Percentiles rank a stretch among this genome's conserved stretches.
These are phyloP conservation scores for Clamator glandarius DNA, from an alignment of 2,797 vertebrate genomes.

Conservation along the genomic window DNA sequence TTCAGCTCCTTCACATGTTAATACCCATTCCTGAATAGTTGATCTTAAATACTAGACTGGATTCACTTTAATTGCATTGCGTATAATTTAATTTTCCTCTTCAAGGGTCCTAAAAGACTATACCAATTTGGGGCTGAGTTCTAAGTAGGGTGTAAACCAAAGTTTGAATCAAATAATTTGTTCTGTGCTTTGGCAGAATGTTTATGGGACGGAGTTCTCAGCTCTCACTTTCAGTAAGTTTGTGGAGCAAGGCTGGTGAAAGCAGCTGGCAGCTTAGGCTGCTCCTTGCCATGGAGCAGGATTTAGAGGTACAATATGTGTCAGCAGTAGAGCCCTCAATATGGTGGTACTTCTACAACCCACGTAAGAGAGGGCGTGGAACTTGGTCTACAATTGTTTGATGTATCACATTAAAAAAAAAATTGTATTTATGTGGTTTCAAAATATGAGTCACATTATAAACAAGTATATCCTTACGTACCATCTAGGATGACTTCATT, in stretches of 20 bases:
- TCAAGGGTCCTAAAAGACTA: neutral
- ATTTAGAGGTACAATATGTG: neutral
- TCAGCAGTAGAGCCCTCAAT: neutral
- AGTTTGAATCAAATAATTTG: neutral
- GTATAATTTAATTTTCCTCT: neutral
- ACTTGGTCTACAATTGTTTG: neutral
- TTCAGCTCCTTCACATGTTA: neutral
- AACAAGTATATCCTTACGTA: neutral
- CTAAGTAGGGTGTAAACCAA: neutral
- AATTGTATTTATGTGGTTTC: neutral
- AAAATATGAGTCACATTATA: neutral
- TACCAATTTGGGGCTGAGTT: neutral
- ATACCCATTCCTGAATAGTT: conserved; percentile 24
- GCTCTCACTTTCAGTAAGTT: neutral
- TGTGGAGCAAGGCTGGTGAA: neutral
- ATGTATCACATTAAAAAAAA: neutral
- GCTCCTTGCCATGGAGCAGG: neutral
- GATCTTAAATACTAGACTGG: conserved; percentile 5
- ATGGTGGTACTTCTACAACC: neutral
- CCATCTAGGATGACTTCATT: neutral
- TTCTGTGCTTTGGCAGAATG: neutral
- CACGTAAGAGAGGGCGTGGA: neutral
- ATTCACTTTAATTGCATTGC: neutral
- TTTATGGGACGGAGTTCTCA: neutral
- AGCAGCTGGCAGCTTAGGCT: neutral